Evolutionary conservation across 2,888 invertebrate species (phyloP).

Genomic region (Yponomeuta evonymella): DNA sequence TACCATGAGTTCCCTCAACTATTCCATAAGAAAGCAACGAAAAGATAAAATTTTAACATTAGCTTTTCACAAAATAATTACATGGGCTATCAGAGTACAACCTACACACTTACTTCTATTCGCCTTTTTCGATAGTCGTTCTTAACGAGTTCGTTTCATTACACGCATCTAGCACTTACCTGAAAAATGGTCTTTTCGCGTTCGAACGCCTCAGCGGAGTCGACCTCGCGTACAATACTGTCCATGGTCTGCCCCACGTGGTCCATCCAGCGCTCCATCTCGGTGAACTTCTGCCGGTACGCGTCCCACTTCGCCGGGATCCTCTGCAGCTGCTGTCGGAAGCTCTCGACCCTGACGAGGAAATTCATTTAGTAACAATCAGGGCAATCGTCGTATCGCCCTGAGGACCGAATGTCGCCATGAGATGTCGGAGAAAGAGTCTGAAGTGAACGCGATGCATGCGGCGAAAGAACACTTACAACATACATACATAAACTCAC

Average conservation of each 20-base stretch:
- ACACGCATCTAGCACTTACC: slow-evolving; percentile 66
- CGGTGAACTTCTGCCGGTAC: slow-evolving; percentile 86
- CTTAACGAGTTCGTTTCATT: too few relatives aligned
- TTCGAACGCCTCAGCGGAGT: slow-evolving; percentile 92
- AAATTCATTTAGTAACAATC: background rate
- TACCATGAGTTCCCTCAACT: slow-evolving; percentile 73
- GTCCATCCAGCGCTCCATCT: slow-evolving; percentile 94
- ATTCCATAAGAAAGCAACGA: slow-evolving; percentile 40
- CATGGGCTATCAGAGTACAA: too few relatives aligned
- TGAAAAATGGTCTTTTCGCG: slow-evolving; percentile 92
- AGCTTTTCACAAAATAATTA: background rate
- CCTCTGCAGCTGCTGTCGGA: slow-evolving; percentile 80
- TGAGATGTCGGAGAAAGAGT: too few relatives aligned
- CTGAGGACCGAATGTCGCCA: background rate
- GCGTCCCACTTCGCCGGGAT: slow-evolving; percentile 94
- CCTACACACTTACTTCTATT: too few relatives aligned
- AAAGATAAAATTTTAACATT: slow-evolving; percentile 2
- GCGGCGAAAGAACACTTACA: too few relatives aligned
- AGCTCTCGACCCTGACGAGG: background rate
- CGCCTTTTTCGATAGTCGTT: background rate
- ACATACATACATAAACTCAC: too few relatives aligned
- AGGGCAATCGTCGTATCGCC: background rate
- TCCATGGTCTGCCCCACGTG: slow-evolving; percentile 89
- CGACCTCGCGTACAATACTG: slow-evolving; percentile 89
- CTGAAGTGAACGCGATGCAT: too few relatives aligned